Base-by-base conservation (phyloP, 2,113 vertebrate genomes). In the Bujurquina vittata region DNA sequence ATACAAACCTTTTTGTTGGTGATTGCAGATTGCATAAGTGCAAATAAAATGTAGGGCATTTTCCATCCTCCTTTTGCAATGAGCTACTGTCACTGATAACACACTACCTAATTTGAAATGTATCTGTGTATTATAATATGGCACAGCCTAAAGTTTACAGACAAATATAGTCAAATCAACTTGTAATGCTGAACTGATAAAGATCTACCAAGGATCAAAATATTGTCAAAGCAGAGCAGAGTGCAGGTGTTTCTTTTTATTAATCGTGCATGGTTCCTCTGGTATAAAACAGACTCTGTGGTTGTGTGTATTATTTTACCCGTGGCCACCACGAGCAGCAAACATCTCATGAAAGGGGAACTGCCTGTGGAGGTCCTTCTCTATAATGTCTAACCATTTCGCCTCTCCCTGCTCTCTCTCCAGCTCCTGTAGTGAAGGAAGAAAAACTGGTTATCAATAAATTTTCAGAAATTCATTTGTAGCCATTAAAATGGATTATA, bases 341-440 rank as follows among this genome's bases (percentile, higher is more conserved):
- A 98, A 98, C 97, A 98, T 97, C 94, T 98, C 97, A 7, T 98
- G 97, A 90, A 98, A 98, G 54, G 97, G 97, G 74, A 98, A 98
- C 92, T 98, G 97, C 60, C 97, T 93, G 87, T 98, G 97, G 9
- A 98, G 94, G 83, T 98, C 97, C 84, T 98, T 98, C 92, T 98
- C 97, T 62, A 98, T 98, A 86, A 97, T 97, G 87, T 98, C 97
- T 89, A 97, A 75, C 97, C 97, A 98, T 87, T 98, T 98, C 5
- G 97, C 96, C 80, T 98, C 97, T 54, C 97, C 97, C 17, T 85
- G 93, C 59, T 97, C 96, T 75, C 96, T 94, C 87, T 98, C 97
- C 90, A 98, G 91, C 85, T 97, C 97, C 97, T 98, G 89, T 74
- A 67, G 20, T 0, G 4, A 14, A 23, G 33, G 29, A 37, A 5